Percentiles rank a stretch among this genome's conserved stretches.
phyloP scores from a whole-genome alignment of 2,888 invertebrate species.

The Crepidodera aurea region DNA sequence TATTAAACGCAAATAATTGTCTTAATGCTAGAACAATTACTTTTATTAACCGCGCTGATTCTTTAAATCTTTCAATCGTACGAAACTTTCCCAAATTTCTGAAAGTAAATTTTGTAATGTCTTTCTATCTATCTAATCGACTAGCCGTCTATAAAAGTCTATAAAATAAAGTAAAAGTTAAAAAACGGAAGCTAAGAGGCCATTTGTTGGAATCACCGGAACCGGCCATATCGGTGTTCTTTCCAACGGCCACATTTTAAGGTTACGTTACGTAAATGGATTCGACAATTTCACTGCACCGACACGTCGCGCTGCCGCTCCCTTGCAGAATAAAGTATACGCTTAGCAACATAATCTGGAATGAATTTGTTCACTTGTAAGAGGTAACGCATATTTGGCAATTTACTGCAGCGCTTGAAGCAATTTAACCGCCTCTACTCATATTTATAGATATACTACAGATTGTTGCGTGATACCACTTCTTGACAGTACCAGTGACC shows the following conservation, averaged over 20 bases:
- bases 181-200: constrained; percentile 16
- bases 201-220: constrained; percentile 25
- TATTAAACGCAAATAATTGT: no score
- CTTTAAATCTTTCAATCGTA: no score
- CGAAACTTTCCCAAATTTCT: no score
- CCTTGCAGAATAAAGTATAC: neutral
- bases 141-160: neutral
- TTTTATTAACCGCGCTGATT: no score
- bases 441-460: no score
- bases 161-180: constrained; percentile 6
- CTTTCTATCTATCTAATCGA: no score
- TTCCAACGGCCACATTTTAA: constrained; percentile 25
- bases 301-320: constrained; percentile 1
- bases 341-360: neutral
- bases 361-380: neutral
- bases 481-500: no score
- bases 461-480: no score
- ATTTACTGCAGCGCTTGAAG: no score
- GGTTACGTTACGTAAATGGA: constrained; percentile 25
- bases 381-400: neutral
- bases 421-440: no score
- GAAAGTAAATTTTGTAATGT: no score
- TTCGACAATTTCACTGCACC: constrained; percentile 16
- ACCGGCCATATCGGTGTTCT: constrained; percentile 23
- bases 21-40: no score